Evolutionary conservation across 2,113 vertebrate species (phyloP), one percentile per base, ranked within the genome.

Genomic region (Rana temporaria): DNA sequence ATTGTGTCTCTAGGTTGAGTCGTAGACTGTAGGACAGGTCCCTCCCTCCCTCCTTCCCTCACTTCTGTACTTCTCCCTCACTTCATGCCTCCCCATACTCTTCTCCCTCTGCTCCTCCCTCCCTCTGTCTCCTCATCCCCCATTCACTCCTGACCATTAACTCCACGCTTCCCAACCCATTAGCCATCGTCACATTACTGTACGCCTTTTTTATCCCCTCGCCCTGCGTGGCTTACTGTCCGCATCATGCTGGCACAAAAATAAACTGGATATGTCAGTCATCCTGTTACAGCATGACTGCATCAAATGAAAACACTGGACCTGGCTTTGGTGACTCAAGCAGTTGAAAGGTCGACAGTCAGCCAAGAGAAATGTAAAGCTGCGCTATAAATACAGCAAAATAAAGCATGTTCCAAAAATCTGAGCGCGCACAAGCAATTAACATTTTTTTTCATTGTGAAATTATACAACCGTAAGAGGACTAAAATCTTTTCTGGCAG

Each of bases 51-150:
- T 72, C 69, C 80, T 70, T 30, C 26, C 26, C 26, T 73, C 26
- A 73, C 79, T 81, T 64, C 69, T 70, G 55, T 70, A 38, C 53
- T 80, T 48, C 26, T 59, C 56, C 42, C 67, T 81, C 78, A 79
- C 65, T 69, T 66, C 63, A 68, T 57, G 78, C 78, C 65, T 79
- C 67, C 78, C 78, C 76, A 67, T 19, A 34, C 65, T 59, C 32
- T 57, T 69, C 24, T 65, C 67, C 68, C 55, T 70, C 57, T 38
- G 34, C 34, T 8, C 30, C 64, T 55, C 6, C 30, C 65, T 67
- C 65, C 19, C 53, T 71, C 24, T 52, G 19, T 26, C 70, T 56
- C 52, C 62, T 55, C 62, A 66, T 56, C 70, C 80, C 60, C 70
- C 59, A 74, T 81, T 30, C 57, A 71, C 16, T 72, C 79, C 53